Conservation (phyloP, 2,888 invertebrate species). For the Cryptosula pallasiana region DNA sequence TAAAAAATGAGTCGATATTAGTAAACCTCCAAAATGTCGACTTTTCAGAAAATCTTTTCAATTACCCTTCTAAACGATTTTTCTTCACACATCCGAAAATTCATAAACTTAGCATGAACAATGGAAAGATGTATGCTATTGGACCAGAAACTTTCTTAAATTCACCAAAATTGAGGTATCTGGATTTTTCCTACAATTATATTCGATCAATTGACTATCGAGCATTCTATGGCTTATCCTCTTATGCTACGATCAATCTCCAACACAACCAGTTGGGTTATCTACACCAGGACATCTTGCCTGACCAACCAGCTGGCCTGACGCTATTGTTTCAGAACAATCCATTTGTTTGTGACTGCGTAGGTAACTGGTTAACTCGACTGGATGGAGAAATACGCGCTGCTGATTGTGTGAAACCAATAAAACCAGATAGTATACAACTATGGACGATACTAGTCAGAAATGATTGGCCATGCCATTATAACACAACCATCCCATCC, state of each 20-base stretch:
- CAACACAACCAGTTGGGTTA: not conserved
- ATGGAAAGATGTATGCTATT: not conserved
- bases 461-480: too few species aligned
- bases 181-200: not conserved
- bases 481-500: too few species aligned
- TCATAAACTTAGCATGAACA: not conserved
- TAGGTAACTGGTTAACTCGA: too few species aligned
- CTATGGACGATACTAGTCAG: too few species aligned
- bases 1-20: not conserved
- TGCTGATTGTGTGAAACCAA: too few species aligned
- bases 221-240: not conserved
- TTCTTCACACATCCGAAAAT: not conserved
- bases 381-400: too few species aligned
- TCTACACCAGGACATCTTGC: not conserved
- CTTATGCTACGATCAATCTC: not conserved
- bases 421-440: too few species aligned
- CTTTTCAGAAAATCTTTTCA: not conserved
- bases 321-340: too few species aligned
- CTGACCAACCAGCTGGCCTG: too few species aligned
- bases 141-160: not conserved
- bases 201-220: not conserved
- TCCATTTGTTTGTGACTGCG: too few species aligned
- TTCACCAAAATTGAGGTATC: not conserved
- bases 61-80: not conserved
- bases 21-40: not conserved